Conservation (phyloP, 2,888 invertebrate species). For the Sceliomorpha sp. region DNA sequence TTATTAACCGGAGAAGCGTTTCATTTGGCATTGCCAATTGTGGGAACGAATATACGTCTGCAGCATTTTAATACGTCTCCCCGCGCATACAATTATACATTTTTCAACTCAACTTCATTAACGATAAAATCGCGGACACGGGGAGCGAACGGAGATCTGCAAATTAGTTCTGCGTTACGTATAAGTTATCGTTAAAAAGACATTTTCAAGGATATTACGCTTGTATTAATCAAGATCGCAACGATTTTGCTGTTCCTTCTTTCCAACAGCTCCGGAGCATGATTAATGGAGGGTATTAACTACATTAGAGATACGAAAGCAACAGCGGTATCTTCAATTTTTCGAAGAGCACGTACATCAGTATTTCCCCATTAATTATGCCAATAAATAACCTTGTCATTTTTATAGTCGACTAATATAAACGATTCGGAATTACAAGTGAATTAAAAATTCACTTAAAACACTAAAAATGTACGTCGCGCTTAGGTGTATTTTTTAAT, state of each 20-base stretch:
- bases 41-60: too few species aligned
- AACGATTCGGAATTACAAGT: too few species aligned
- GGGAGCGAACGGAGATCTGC: too few species aligned
- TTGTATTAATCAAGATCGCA: conserved; percentile 53
- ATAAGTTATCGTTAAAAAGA: conserved; percentile 50
- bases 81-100: too few species aligned
- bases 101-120: too few species aligned
- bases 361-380: conserved; percentile 51
- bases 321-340: conserved; percentile 50
- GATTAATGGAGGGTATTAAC: conserved; percentile 53
- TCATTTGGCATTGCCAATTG: too few species aligned
- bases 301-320: conserved; percentile 48
- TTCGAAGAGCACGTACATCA: conserved; percentile 52
- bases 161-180: conserved; percentile 30
- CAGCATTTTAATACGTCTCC: too few species aligned
- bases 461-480: too few species aligned
- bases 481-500: too few species aligned
- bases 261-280: conserved; percentile 27
- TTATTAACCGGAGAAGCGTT: too few species aligned
- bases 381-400: conserved; percentile 45
- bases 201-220: conserved; percentile 47
- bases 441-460: too few species aligned
- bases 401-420: conserved; percentile 40
- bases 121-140: too few species aligned
- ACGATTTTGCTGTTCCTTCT: conserved; percentile 45